A percentile compares a stretch with the other conserved stretches of the same genome.
phyloP scores from a whole-genome alignment of 1,140 invertebrate genomes.

The Hetaerina americana region DNA sequence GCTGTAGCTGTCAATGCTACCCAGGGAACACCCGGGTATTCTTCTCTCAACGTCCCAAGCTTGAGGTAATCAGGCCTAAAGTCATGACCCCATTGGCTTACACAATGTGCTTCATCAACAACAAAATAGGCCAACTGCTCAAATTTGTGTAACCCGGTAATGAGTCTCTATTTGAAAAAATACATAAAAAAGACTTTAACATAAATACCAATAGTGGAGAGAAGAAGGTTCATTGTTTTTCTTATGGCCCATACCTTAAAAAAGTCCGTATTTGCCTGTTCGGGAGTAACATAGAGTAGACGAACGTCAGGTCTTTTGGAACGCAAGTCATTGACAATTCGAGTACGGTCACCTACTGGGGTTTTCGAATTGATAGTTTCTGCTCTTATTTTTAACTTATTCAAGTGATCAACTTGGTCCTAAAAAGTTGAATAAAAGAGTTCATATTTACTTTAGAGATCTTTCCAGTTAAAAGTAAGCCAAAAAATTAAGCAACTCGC shows the following conservation, averaged over 20 bases:
- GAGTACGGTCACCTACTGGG: constrained; percentile 50
- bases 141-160: constrained; percentile 32
- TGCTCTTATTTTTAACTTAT: constrained; percentile 51
- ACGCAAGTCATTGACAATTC: constrained; percentile 59
- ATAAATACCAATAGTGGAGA: neutral
- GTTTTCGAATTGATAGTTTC: constrained; percentile 85
- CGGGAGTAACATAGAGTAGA: constrained; percentile 85
- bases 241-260: constrained; percentile 40
- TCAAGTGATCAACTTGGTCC: constrained; percentile 41
- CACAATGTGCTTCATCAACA: constrained; percentile 96
- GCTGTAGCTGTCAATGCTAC: constrained; percentile 93
- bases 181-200: neutral
- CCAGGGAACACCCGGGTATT: constrained; percentile 58
- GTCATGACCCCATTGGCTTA: constrained; percentile 96
- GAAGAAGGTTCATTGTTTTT: too few species aligned
- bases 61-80: constrained; percentile 91
- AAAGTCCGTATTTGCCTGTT: constrained; percentile 65
- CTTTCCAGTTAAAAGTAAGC: constrained; percentile 12
- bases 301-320: constrained; percentile 53
- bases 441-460: neutral
- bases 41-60: constrained; percentile 55
- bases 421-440: constrained; percentile 14
- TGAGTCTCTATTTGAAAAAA: constrained; percentile 20
- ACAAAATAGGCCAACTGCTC: constrained; percentile 45
- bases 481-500: constrained; percentile 17